phyloP scores from a whole-genome alignment of 2,797 vertebrate genomes.

The Peromyscus nudipes region DNA sequence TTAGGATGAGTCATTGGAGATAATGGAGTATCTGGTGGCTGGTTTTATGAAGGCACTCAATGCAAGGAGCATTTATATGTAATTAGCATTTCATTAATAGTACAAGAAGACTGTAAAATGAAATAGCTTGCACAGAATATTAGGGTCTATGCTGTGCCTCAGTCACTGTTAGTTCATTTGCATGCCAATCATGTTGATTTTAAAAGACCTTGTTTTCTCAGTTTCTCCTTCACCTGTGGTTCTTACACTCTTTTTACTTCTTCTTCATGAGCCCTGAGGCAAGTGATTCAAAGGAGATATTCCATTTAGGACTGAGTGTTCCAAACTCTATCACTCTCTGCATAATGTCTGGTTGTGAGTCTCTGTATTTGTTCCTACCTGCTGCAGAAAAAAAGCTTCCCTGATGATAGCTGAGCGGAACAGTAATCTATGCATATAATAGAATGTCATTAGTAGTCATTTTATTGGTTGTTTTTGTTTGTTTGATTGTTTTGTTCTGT shows the following conservation, averaged over 20 bases:
- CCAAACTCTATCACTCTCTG: background rate
- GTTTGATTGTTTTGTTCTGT: background rate
- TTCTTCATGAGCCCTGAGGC: background rate
- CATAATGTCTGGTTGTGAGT: no score
- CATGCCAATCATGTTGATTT: background rate
- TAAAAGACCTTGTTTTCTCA: background rate
- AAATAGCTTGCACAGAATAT: no score
- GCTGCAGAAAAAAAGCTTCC: background rate
- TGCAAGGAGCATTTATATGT: background rate
- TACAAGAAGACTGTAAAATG: no score
- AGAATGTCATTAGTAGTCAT: background rate
- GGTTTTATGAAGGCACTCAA: background rate
- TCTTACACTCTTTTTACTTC: background rate
- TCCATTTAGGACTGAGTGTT: background rate
- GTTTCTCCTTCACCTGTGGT: background rate
- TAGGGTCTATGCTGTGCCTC: no score
- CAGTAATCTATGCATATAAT: background rate
- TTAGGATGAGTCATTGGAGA: background rate
- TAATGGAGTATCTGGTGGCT: background rate
- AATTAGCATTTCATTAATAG: background rate
- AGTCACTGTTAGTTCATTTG: background rate
- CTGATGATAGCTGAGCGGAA: background rate
- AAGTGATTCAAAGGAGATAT: background rate
- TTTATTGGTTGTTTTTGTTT: background rate
- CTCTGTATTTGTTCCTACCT: background rate